Conservation (phyloP, 2,888 invertebrate species). For the Seladonia tumulorum region DNA sequence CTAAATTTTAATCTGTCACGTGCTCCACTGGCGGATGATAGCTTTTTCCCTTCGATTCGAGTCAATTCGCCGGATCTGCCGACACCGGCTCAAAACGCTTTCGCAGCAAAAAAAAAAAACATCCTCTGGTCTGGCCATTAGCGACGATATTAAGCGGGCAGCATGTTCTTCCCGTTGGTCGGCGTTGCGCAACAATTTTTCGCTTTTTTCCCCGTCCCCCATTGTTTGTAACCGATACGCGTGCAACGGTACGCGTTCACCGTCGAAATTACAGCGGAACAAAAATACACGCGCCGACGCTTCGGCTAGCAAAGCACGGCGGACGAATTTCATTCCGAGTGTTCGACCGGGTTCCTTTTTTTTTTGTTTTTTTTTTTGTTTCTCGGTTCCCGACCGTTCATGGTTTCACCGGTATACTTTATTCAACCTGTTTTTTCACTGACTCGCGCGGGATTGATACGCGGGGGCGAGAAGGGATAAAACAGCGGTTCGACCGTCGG, state of each 20-base stretch:
- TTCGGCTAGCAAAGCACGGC: conserved; percentile 13
- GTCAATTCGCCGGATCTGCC: too few species aligned
- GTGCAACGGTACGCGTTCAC: neutral
- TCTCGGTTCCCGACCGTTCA: neutral
- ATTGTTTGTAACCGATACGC: conserved; percentile 18
- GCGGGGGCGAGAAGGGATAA: neutral
- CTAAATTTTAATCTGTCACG: too few species aligned
- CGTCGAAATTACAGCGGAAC: conserved; percentile 21
- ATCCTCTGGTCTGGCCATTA: conserved; percentile 25
- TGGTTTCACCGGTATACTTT: neutral
- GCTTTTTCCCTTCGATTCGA: too few species aligned
- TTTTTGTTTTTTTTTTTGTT: too few species aligned
- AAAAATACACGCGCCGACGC: conserved; percentile 29
- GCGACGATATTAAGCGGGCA: conserved; percentile 10
- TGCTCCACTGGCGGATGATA: too few species aligned
- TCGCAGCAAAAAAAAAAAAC: neutral
- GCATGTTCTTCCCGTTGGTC: neutral
- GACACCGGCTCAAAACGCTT: too few species aligned
- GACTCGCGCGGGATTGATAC: neutral
- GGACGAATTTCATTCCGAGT: conserved; percentile 19
- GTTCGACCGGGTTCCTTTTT: neutral
- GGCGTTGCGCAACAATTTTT: conserved; percentile 8
- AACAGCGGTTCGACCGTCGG: neutral
- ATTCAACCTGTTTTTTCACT: neutral
- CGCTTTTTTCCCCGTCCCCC: neutral